Evolutionary conservation across 2,888 invertebrate species (phyloP).

Genomic region (Epistrophe eligans): DNA sequence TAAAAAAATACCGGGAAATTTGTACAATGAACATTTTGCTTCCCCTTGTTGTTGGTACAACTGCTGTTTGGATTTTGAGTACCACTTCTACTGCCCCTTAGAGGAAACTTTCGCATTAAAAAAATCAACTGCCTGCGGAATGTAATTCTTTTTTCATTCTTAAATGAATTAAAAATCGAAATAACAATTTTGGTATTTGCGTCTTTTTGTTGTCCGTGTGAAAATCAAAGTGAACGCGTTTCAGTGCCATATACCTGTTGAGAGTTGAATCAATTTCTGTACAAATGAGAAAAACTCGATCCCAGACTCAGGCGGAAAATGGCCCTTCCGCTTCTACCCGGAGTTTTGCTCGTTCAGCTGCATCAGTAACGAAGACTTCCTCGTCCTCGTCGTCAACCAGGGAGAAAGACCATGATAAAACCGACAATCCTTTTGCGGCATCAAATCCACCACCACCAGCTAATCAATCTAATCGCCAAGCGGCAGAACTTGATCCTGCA

Average conservation of each 20-base stretch:
- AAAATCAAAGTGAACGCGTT: slow-evolving; percentile 52
- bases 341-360: slow-evolving; percentile 58
- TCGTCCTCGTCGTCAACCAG: background rate
- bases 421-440: background rate
- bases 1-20: slow-evolving; percentile 54
- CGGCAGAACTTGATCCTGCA: slow-evolving; percentile 46
- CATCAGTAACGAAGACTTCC: background rate
- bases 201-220: slow-evolving; percentile 56
- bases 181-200: slow-evolving; percentile 30
- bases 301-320: slow-evolving; percentile 83
- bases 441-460: background rate
- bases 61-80: slow-evolving; percentile 72
- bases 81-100: slow-evolving; percentile 31
- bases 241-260: slow-evolving; percentile 56
- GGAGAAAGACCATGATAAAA: slow-evolving; percentile 25
- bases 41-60: slow-evolving; percentile 44
- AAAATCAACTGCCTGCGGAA: slow-evolving; percentile 55
- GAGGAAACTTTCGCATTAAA: slow-evolving; percentile 55
- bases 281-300: slow-evolving; percentile 83
- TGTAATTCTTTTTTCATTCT: slow-evolving; percentile 45
- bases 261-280: slow-evolving; percentile 29
- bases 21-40: background rate
- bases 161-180: slow-evolving; percentile 61
- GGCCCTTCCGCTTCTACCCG: slow-evolving; percentile 77
- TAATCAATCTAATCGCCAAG: slow-evolving; percentile 20